A percentile compares a stretch with the other conserved stretches of the same genome.
These are phyloP conservation scores for Apocheima hispidaria DNA, from an alignment of 2,888 invertebrate genomes.

Conservation along the genomic window DNA sequence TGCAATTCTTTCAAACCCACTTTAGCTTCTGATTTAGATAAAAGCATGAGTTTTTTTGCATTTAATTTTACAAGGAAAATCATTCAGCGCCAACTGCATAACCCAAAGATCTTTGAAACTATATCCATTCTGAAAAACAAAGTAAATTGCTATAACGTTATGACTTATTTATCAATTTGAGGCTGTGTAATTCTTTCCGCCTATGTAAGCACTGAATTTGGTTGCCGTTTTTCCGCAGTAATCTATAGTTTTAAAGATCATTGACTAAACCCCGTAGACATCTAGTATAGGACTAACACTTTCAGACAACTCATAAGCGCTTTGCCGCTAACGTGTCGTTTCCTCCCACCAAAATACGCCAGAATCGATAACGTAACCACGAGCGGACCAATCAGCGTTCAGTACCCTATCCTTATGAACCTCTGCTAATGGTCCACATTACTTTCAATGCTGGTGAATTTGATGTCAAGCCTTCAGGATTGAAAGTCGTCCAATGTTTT, in stretches of 20 bases:
- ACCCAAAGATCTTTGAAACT: too few relatives aligned
- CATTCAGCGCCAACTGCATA: not conserved
- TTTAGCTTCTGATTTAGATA: not conserved
- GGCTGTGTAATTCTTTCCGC: too few relatives aligned
- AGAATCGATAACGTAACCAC: not conserved
- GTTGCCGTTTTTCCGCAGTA: too few relatives aligned
- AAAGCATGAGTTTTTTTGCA: not conserved
- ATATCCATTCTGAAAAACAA: too few relatives aligned
- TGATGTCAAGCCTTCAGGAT: not conserved
- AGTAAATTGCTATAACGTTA: too few relatives aligned
- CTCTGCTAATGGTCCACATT: not conserved
- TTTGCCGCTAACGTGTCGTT: not conserved
- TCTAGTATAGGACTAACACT: not conserved
- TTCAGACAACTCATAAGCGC: not conserved
- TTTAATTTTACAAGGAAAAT: not conserved
- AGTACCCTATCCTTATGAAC: not conserved
- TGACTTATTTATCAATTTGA: too few relatives aligned
- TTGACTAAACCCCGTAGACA: slow-evolving; percentile 6
- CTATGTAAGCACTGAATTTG: too few relatives aligned
- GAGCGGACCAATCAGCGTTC: not conserved
- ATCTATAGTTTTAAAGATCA: too few relatives aligned
- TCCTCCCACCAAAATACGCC: not conserved
- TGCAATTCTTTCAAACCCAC: slow-evolving; percentile 14
- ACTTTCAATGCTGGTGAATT: not conserved
- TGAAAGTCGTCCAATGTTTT: not conserved